Evolutionary conservation across 2,113 vertebrate species (phyloP), one percentile per base, ranked within the genome.

Genomic region (Seriola aureovittata): DNA sequence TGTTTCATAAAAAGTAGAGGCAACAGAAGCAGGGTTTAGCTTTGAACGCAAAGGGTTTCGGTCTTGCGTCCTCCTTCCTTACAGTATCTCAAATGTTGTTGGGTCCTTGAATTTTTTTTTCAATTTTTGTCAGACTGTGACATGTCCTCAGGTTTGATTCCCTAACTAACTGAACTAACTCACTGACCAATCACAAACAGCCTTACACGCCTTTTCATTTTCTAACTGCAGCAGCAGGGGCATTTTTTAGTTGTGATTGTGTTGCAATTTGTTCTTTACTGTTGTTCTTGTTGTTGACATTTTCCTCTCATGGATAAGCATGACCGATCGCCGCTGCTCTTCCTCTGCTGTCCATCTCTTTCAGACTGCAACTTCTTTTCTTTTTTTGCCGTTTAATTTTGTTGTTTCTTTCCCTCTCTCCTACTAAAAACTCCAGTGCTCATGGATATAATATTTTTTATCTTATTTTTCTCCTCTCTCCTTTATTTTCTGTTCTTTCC

Each of bases 381-480:
- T 82, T 89, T 84, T 52, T 54, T 68, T 79, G 55, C 70, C 34
- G 48, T 90, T 91, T 76, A 79, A 86, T 91, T 88, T 88, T 77
- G 79, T 85, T 77, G 62, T 73, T 71, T 85, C 73, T 82, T 59
- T 75, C 78, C 65, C 79, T 78, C 63, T 89, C 48, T 84, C 85
- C 88, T 74, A 85, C 81, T 90, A 85, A 91, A 93, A 91, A 74
- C 86, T 90, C 81, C 88, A 95, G 89, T 95, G 93, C 95, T 96
- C 96, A 96, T 96, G 91, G 91, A 94, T 96, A 92, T 98, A 98
- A 98, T 96, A 95, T 95, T 97, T 97, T 96, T 96, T 96, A 96
- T 97, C 96, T 98, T 96, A 96, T 97, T 97, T 97, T 97, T 96
- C 95, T 96, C 93, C 96, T 97, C 96, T 97, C 96, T 97, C 96